Percentiles rank a stretch among this genome's conserved stretches.
phyloP scores from a whole-genome alignment of 2,113 vertebrate genomes.

The Malurus elegans region DNA sequence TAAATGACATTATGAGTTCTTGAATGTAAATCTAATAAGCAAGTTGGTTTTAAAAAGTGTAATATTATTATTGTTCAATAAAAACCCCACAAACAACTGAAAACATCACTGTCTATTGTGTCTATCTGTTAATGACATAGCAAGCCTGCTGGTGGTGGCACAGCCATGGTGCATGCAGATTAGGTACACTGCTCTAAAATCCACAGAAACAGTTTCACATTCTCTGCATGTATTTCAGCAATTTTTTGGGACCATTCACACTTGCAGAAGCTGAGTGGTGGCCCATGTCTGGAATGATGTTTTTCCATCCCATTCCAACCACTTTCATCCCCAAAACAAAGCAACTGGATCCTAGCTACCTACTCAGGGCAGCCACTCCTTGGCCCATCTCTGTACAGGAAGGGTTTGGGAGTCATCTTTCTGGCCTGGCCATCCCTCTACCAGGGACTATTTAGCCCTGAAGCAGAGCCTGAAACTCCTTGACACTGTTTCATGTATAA shows the following conservation, averaged over 20 bases:
- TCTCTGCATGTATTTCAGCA: not conserved
- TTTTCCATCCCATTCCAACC: not conserved
- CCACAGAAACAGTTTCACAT: not conserved
- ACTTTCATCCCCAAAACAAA: not conserved
- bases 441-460: not conserved
- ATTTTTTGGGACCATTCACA: fast-evolving
- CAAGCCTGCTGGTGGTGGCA: not conserved
- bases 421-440: not conserved
- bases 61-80: slow-evolving; percentile 68
- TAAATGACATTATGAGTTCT: slow-evolving; percentile 14
- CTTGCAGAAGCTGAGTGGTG: not conserved
- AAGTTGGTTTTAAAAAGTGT: slow-evolving; percentile 50
- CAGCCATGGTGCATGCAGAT: not conserved
- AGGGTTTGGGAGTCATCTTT: not conserved
- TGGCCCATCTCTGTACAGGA: not conserved
- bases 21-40: slow-evolving; percentile 64
- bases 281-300: not conserved
- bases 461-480: not conserved
- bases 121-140: not conserved
- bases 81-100: slow-evolving; percentile 45
- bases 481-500: not conserved
- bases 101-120: not conserved
- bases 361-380: not conserved
- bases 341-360: not conserved
- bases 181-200: not conserved